Percentiles rank a stretch among this genome's conserved stretches.
Evolutionary conservation across 2,888 invertebrate species (phyloP).

Genomic region (Aethes cnicana): DNA sequence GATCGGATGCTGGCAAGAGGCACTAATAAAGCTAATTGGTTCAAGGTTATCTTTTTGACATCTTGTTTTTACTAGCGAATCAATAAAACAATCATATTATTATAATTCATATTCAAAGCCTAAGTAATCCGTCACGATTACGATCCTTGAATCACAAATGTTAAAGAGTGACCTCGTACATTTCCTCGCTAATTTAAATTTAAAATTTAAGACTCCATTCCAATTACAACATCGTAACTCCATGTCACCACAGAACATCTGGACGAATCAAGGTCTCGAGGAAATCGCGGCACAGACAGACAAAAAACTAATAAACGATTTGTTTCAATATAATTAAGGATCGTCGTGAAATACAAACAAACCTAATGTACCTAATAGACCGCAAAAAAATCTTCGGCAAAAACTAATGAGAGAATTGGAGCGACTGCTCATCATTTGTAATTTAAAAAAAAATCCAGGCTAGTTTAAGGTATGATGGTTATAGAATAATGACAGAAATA

Average conservation of each 20-base stretch:
- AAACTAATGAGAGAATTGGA: conserved; percentile 58
- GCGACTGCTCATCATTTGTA: no score
- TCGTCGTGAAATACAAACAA: conserved; percentile 53
- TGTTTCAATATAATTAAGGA: conserved; percentile 67
- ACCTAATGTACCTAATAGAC: conserved; percentile 47
- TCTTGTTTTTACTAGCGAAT: no score
- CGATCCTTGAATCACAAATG: conserved; percentile 42
- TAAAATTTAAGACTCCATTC: conserved; percentile 41
- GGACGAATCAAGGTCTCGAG: conserved; percentile 72
- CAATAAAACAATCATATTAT: conserved; percentile 21
- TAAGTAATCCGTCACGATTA: conserved; percentile 31
- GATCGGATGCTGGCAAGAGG: no score
- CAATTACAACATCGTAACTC: conserved; percentile 50
- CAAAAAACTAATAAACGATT: conserved; percentile 62
- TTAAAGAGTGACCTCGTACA: conserved; percentile 39
- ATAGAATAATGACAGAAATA: no score
- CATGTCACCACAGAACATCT: conserved; percentile 58
- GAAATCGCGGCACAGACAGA: conserved; percentile 57
- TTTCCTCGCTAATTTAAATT: conserved; percentile 37
- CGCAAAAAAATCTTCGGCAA: conserved; percentile 46
- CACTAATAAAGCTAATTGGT: no score
- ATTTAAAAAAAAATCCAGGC: no score
- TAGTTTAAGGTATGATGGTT: no score
- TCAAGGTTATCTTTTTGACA: no score
- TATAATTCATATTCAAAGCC: conserved; percentile 7